Base-by-base conservation (phyloP, 2,797 vertebrate genomes). In the Poeciliopsis turneri region DNA sequence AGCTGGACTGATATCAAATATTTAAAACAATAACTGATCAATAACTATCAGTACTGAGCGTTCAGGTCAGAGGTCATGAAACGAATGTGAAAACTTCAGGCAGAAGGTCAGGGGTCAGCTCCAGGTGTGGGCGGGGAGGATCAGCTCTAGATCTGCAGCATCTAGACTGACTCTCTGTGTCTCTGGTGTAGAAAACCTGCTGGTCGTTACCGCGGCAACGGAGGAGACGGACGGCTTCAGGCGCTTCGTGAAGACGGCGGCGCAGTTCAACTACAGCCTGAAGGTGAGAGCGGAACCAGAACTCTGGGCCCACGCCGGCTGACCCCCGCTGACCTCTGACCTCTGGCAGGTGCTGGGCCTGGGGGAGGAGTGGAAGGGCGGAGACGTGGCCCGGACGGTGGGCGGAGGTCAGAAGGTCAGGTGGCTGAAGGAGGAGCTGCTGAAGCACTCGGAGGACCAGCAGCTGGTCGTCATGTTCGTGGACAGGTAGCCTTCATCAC, bases 361-460 rank as follows among this genome's bases (percentile, higher is more conserved):
- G 82, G 97, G 97, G 1, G 95, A 97, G 90, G 92, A 96, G 39
- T 98, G 97, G 97, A 95, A 88, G 78, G 97, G 97, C 0, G 97
- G 87, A 23, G 97, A 86, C 71, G 96, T 95, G 88, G 97, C 86
- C 71, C 95, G 69, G 79, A 96, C 88, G 39, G 97, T 69, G 79
- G 97, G 72, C 47, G 97, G 97, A 51, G 97, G 97, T 8, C 97
- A 98, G 95, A 98, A 98, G 88, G 97, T 98, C 46, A 90, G 97
- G 36, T 97, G 97, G 97, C 78, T 98, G 83, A 97, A 97, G 90
- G 94, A 93, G 16, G 97, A 97, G 85, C 95, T 98, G 84, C 92
- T 95, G 71, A 96, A 95, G 81, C 88, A 96, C 2, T 85, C 92
- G 0, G 91, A 94, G 16, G 87, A 88, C 10, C 86, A 92, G 20